Base-by-base conservation (phyloP, 2,888 invertebrate species). In the Theretra japonica region DNA sequence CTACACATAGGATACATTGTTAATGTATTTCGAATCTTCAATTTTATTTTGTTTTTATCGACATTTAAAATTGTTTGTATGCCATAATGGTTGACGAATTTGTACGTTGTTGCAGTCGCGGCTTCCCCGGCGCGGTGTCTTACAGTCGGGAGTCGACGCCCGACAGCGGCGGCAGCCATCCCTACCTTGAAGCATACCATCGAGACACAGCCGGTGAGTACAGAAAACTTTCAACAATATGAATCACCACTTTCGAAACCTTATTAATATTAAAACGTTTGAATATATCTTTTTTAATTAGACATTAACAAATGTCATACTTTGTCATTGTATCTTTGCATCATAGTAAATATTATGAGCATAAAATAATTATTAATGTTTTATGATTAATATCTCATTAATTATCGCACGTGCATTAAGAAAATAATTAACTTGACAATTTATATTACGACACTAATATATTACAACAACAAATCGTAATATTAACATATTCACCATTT, bases 61-160 rank as follows among this genome's bases (percentile, higher is more conserved):
- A 23, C 60, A 60, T 19, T 30, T 30, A 30, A 30, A 28, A 28
- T 4, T 58, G 4, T 28, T 58, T 58, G 21, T 15, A 41, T 11
- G 11, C 17, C 19, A 28, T 6, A 0, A 17, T 19, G 28, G 28
- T 41, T n/a, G 7, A 2, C n/a, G 19, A 28, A 19, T 28, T 30
- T 53, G 0, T 87, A n/a, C 77, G 84, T 79, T 80, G 81, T 79
- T 77, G 90, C 94, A 89, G 96, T 94, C 90, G 95, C 89, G 90
- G 95, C 83, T 90, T 96, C 91, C 95, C 97, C 80, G 95, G 97
- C 72, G 96, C 96, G 30, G 95, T 96, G 6, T 95, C 95, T 30
- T 98, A 98, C 89, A 98, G 97, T 92, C 96, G 98, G 83, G 98
- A 98, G 92, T 98, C 98, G 75, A 98, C 98, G 70, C 98, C 98